phyloP scores from a whole-genome alignment of 2,888 invertebrate genomes.

The Emmelina monodactyla region DNA sequence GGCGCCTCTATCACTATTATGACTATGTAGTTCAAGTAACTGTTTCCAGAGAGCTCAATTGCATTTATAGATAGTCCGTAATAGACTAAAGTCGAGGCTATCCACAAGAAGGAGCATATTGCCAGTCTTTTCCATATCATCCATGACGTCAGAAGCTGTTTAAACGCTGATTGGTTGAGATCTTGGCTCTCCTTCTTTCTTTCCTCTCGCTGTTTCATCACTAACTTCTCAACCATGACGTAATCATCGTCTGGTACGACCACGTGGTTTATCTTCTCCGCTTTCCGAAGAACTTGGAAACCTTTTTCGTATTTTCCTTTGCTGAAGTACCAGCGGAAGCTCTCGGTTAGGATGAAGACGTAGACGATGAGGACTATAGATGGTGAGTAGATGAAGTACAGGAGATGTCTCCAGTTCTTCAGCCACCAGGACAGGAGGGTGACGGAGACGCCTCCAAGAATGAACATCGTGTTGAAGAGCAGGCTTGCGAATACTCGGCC shows the following conservation, averaged over 20 bases:
- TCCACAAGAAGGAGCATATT: conserved; percentile 79
- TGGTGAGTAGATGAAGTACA: conserved; percentile 52
- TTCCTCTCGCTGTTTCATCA: conserved; percentile 43
- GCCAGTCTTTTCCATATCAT: conserved; percentile 67
- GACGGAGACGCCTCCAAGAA: conserved; percentile 50
- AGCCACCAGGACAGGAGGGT: conserved; percentile 53
- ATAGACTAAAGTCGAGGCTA: conserved; percentile 79
- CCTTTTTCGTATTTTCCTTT: conserved; percentile 74
- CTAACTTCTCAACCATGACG: conserved; percentile 49
- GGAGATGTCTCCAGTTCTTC: conserved; percentile 50
- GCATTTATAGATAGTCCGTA: conserved; percentile 83
- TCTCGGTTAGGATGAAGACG: conserved; percentile 48
- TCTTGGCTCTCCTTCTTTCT: conserved; percentile 38
- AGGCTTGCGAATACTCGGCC: conserved; percentile 54
- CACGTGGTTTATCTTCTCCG: conserved; percentile 69
- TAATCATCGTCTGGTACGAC: conserved; percentile 54
- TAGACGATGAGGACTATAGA: conserved; percentile 44
- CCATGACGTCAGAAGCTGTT: conserved; percentile 44
- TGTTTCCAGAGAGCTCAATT: conserved; percentile 76
- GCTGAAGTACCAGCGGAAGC: conserved; percentile 60
- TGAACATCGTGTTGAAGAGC: conserved; percentile 58
- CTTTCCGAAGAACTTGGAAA: conserved; percentile 65
- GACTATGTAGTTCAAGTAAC: conserved; percentile 78
- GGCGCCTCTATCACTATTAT: conserved; percentile 75
- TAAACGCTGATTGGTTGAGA: conserved; percentile 43